Percentiles rank a stretch among this genome's conserved stretches.
These are phyloP conservation scores for Gallinago undulata DNA, from an alignment of 2,113 vertebrate genomes.

Conservation along the genomic window DNA sequence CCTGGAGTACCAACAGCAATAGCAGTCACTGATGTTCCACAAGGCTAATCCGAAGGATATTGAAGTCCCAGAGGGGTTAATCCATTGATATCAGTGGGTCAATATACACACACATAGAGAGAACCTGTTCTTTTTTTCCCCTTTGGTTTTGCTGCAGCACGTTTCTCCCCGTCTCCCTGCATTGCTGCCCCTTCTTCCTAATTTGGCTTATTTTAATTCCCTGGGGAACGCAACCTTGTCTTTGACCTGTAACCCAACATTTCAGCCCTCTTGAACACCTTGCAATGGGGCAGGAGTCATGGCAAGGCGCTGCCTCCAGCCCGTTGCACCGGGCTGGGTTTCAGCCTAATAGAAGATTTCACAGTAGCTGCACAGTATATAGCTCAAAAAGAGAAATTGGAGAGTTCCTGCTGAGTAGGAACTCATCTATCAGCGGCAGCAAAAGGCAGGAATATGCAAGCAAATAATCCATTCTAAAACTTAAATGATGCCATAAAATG, in stretches of 20 bases:
- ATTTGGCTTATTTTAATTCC: neutral
- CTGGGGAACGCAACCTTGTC: neutral
- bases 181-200: neutral
- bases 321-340: neutral
- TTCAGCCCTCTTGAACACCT: neutral
- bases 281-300: neutral
- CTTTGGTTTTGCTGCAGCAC: neutral
- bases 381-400: conserved; percentile 52
- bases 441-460: conserved; percentile 59
- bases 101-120: neutral
- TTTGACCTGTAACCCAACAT: neutral
- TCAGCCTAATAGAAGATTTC: conserved; percentile 21
- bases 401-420: conserved; percentile 38
- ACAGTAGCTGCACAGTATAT: neutral
- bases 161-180: neutral
- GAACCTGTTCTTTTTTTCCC: neutral
- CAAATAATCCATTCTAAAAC: conserved; percentile 64
- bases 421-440: conserved; percentile 36
- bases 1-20: neutral
- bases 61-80: conserved; percentile 33
- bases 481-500: conserved; percentile 62
- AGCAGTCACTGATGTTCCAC: neutral
- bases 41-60: conserved; percentile 3
- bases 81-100: neutral
- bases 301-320: neutral